These are phyloP conservation scores for Blastobasis adustella DNA, from an alignment of 2,888 invertebrate genomes.

Conservation along the genomic window DNA sequence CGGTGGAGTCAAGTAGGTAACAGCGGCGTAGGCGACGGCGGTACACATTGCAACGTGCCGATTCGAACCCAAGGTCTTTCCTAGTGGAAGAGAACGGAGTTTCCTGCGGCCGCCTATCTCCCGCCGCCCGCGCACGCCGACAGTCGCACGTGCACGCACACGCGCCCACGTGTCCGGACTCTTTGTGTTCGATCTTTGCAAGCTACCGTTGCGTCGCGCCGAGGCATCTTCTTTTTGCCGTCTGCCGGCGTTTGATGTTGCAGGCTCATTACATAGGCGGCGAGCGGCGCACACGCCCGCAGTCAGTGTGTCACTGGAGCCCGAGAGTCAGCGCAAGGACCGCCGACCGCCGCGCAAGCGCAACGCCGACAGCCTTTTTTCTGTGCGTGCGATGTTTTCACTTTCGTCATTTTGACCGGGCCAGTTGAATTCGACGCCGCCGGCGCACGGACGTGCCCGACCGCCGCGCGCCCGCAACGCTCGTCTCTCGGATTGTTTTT, in stretches of 20 bases:
- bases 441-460: conserved; percentile 71
- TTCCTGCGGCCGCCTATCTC: conserved; percentile 74
- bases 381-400: conserved; percentile 74
- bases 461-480: conserved; percentile 68
- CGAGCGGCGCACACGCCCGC: conserved; percentile 65
- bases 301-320: conserved; percentile 72
- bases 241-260: conserved; percentile 62
- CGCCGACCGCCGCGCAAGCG: conserved; percentile 25
- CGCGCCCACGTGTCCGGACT: conserved; percentile 64
- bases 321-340: conserved; percentile 72
- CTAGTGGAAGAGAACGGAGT: conserved; percentile 76
- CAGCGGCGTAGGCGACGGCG: conserved; percentile 69
- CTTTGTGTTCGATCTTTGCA: conserved; percentile 69
- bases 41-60: conserved; percentile 73
- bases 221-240: conserved; percentile 70
- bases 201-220: conserved; percentile 66
- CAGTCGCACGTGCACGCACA: conserved; percentile 64
- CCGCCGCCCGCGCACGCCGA: conserved; percentile 47
- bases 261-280: conserved; percentile 71
- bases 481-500: conserved; percentile 65
- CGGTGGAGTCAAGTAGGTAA: conserved; percentile 55
- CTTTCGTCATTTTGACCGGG: conserved; percentile 75
- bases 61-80: conserved; percentile 75
- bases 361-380: conserved; percentile 66
- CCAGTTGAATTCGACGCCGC: conserved; percentile 73